Percentiles rank a stretch among this genome's conserved stretches.
phyloP scores from a whole-genome alignment of 1,140 invertebrate species.

The Papilio xuthus region DNA sequence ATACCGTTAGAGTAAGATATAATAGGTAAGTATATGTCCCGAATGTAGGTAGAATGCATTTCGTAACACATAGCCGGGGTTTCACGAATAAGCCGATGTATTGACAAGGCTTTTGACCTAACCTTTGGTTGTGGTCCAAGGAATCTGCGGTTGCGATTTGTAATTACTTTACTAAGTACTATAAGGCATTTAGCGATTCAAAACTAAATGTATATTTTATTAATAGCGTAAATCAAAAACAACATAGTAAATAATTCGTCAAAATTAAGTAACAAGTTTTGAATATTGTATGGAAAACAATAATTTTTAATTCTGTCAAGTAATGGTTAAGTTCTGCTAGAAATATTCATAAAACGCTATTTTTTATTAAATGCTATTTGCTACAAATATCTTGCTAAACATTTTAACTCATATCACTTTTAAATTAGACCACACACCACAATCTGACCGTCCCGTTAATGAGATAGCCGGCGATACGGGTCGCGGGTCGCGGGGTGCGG shows the following conservation, averaged over 20 bases:
- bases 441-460: constrained; percentile 52
- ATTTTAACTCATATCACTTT: neutral
- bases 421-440: constrained; percentile 30
- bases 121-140: constrained; percentile 22
- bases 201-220: neutral
- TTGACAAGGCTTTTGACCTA: constrained; percentile 42
- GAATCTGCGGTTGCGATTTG: neutral
- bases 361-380: neutral
- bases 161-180: neutral
- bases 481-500: constrained; percentile 31
- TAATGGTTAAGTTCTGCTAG: no score
- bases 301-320: no score
- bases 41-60: constrained; percentile 14
- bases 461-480: constrained; percentile 54
- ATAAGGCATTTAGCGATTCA: neutral
- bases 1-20: constrained; percentile 33
- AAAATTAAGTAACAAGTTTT: no score
- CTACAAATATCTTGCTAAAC: neutral
- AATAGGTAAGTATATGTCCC: constrained; percentile 10
- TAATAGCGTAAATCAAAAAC: neutral
- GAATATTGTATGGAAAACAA: neutral
- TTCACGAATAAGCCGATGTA: constrained; percentile 34
- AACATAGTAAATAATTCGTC: no score
- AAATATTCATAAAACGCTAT: no score
- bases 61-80: constrained; percentile 24